Conservation (phyloP, 2,797 vertebrate genomes). For the Scleropages formosus region DNA sequence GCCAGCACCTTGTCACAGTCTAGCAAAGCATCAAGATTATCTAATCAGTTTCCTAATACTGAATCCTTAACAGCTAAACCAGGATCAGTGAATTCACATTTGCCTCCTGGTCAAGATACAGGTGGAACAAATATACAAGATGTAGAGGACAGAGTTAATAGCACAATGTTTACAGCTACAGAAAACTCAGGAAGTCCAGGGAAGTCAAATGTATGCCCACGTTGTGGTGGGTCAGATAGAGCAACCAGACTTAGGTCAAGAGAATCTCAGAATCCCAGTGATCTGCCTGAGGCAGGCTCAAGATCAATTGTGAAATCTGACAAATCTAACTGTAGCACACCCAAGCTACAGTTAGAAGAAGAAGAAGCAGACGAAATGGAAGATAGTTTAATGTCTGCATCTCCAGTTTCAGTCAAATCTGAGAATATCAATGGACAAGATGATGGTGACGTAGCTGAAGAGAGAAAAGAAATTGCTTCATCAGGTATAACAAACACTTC, state of each 20-base stretch:
- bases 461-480: neutral
- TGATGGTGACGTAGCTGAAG: neutral
- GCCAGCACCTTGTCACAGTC: constrained; percentile 37
- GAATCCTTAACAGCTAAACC: constrained; percentile 32
- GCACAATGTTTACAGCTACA: constrained; percentile 48
- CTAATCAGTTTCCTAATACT: constrained; percentile 38
- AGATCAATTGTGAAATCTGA: constrained; percentile 51
- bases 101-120: neutral
- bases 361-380: constrained; percentile 21
- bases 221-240: constrained; percentile 59
- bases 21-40: constrained; percentile 44
- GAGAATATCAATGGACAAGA: constrained; percentile 7
- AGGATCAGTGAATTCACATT: constrained; percentile 41
- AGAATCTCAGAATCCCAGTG: constrained; percentile 1
- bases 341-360: constrained; percentile 1
- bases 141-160: constrained; percentile 39
- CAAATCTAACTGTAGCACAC: constrained; percentile 50
- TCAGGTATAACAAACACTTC: too few relatives aligned
- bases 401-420: neutral
- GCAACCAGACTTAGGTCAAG: constrained; percentile 25
- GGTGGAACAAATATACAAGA: constrained; percentile 49
- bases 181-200: constrained; percentile 46
- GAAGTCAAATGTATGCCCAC: constrained; percentile 49
- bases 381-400: neutral
- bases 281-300: neutral